Evolutionary conservation across 2,113 vertebrate genomes (phyloP), one percentile per base, ranked within the genome.

Genomic region (Lipophrys pholis): DNA sequence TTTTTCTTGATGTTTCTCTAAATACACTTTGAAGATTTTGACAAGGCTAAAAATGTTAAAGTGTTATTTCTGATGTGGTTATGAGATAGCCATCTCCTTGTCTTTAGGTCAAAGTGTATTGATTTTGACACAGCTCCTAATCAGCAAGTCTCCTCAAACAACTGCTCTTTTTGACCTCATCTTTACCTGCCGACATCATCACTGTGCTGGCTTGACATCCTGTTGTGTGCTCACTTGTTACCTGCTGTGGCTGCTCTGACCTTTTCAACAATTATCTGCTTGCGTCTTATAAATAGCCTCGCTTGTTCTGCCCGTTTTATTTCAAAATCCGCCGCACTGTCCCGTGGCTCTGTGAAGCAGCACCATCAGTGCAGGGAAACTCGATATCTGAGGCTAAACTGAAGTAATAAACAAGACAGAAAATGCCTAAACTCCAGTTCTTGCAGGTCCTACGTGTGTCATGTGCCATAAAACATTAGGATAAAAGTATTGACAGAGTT

Each of bases 201-300:
- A 30, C 41, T 5, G 14, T 8, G 12, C 59, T 55, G 43, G 48
- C 75, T 72, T 43, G 8, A 49, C 56, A 73, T 73, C 53, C 40
- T 73, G 65, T 77, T 69, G 50, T 53, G 53, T 3, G 21, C 66
- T 69, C 73, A 68, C 81, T 87, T 78, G 85, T 88, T 88, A 91
- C 76, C 65, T 58, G 82, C 67, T 70, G 74, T 36, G 52, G 16
- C 71, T 66, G 15, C 57, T 70, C 40, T 67, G 67, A 88, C 87
- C 90, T 91, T 86, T 89, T 91, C 87, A 87, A 74, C 83, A 92
- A 90, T 91, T 85, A 90, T 72, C 82, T 9, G 57, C 76, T 77
- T 46, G 78, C 76, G 66, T 71, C 57, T 78, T 85, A 85, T 89
- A 89, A 90, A 91, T 83, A 90, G 84, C 81, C 60, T 69, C 36